Conservation (phyloP, 2,797 vertebrate genomes). For the Takifugu ocellatus region DNA sequence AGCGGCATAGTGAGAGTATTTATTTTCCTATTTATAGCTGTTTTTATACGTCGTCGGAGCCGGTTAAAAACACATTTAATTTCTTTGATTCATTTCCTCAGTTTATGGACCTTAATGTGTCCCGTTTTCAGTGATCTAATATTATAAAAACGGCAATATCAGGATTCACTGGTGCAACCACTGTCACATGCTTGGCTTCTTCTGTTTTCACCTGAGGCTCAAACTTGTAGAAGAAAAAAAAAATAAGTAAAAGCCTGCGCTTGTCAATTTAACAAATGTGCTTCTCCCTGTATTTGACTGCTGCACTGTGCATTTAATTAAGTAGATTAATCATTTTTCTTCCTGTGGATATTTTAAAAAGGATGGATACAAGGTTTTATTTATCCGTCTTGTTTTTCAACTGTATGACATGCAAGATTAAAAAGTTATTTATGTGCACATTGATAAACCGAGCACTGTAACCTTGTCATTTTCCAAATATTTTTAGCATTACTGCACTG, state of each 20-base stretch:
- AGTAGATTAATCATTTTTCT: constrained; percentile 9
- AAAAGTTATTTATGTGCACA: constrained; percentile 29
- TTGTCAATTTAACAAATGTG: constrained; percentile 17
- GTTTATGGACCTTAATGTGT: not conserved
- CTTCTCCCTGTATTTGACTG: constrained; percentile 14
- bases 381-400: constrained; percentile 15
- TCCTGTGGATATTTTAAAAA: constrained; percentile 16
- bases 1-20: constrained; percentile 59
- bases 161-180: constrained; percentile 19
- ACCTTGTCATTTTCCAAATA: constrained; percentile 50
- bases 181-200: constrained; percentile 50
- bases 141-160: constrained; percentile 2
- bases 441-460: constrained; percentile 52
- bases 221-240: constrained; percentile 25
- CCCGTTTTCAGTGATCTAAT: not conserved
- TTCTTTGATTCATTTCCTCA: constrained; percentile 13
- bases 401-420: not conserved
- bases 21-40: constrained; percentile 69
- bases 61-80: constrained; percentile 9
- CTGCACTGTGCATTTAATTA: constrained; percentile 15
- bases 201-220: constrained; percentile 20
- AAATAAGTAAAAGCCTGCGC: constrained; percentile 5
- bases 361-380: constrained; percentile 2
- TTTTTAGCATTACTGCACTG: constrained; percentile 62
- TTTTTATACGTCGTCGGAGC: constrained; percentile 15